Percentiles rank a stretch among this genome's conserved stretches.
phyloP scores from a whole-genome alignment of 2,888 invertebrate species.

The Drosophila cracens region DNA sequence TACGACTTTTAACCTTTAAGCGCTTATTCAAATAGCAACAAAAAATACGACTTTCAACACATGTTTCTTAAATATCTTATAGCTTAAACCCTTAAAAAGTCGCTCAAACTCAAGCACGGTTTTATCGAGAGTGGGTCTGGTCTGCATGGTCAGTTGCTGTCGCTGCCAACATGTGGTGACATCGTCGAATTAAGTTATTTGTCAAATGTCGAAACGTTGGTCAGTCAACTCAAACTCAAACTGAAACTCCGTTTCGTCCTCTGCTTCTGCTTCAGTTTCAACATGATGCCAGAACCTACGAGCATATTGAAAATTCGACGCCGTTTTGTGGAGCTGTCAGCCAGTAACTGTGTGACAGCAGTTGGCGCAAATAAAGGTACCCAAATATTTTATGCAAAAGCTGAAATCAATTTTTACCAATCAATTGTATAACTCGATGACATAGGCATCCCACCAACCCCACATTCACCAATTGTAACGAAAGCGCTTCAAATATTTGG shows the following conservation, averaged over 20 bases:
- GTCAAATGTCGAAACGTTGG: conserved; percentile 69
- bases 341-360: conserved; percentile 47
- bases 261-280: not conserved
- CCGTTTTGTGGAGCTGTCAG: conserved; percentile 54
- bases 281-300: conserved; percentile 11
- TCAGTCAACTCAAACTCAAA: conserved; percentile 27
- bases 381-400: conserved; percentile 75
- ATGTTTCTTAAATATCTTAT: not conserved
- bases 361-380: conserved; percentile 68
- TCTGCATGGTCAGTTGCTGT: conserved; percentile 17
- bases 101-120: not conserved
- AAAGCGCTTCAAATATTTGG: conserved; percentile 57
- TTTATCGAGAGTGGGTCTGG: conserved; percentile 31
- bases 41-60: not conserved
- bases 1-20: not conserved
- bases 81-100: not conserved
- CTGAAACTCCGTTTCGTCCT: not conserved
- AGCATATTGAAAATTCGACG: conserved; percentile 10
- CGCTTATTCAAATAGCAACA: not conserved
- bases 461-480: conserved; percentile 10
- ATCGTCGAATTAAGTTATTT: conserved; percentile 77
- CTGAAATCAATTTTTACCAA: conserved; percentile 77
- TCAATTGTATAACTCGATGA: conserved; percentile 73
- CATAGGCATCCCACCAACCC: conserved; percentile 28
- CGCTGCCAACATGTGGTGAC: conserved; percentile 71